These are phyloP conservation scores for Cydia fagiglandana DNA, from an alignment of 1,140 invertebrate genomes.

Conservation along the genomic window DNA sequence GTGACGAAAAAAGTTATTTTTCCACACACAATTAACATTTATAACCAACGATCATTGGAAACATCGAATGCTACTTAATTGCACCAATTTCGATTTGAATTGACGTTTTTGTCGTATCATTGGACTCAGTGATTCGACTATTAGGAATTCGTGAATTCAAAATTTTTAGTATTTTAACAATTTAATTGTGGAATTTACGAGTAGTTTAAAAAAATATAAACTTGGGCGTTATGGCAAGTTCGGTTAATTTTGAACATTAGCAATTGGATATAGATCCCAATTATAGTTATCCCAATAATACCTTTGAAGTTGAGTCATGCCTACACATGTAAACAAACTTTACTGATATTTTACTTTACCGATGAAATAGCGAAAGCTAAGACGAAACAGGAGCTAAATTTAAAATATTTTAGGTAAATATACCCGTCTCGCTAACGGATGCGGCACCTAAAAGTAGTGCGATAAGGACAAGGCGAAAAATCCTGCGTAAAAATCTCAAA, in stretches of 20 bases:
- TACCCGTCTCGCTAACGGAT: too few species aligned
- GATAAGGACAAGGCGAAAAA: too few species aligned
- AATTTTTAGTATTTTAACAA: background rate
- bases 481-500: too few species aligned
- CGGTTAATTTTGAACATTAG: background rate
- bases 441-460: too few species aligned
- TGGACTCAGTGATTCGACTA: conserved; percentile 22
- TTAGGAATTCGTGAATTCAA: background rate
- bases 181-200: background rate
- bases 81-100: conserved; percentile 40
- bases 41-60: conserved; percentile 40
- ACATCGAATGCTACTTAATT: conserved; percentile 47
- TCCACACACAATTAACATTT: conserved; percentile 60
- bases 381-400: too few species aligned
- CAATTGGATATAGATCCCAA: conserved; percentile 24
- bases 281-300: conserved; percentile 21
- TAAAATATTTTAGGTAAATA: too few species aligned
- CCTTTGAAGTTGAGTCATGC: too few species aligned
- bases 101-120: conserved; percentile 23
- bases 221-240: background rate
- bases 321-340: background rate
- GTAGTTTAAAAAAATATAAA: background rate
- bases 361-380: too few species aligned
- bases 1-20: conserved; percentile 57
- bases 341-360: background rate